Evolutionary conservation across 2,797 vertebrate genomes (phyloP).

Genomic region (Onychomys torridus): DNA sequence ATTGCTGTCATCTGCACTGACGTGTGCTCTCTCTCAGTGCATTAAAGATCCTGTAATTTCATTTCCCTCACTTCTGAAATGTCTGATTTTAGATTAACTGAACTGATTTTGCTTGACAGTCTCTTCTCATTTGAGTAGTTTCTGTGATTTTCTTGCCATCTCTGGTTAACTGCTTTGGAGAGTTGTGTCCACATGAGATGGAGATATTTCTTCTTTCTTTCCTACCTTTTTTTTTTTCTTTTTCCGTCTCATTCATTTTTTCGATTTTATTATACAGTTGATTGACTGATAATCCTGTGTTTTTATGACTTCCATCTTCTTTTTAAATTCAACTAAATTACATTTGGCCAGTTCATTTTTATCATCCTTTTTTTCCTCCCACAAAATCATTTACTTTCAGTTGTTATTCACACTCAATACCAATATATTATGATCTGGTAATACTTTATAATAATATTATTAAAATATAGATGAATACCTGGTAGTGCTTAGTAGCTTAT

Average conservation of each 20-base stretch:
- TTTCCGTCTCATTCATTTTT: rapidly evolving
- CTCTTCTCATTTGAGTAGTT: neutral
- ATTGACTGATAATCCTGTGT: neutral
- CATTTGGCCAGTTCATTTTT: neutral
- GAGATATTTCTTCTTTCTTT: neutral
- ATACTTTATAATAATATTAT: neutral
- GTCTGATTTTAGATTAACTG: constrained; percentile 38
- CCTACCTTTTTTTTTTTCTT: rapidly evolving
- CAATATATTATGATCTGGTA: neutral
- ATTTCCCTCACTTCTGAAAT: constrained; percentile 19
- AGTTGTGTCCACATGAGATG: neutral
- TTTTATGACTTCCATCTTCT: neutral
- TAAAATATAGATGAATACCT: neutral
- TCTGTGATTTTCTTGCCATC: neutral
- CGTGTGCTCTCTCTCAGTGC: constrained; percentile 48
- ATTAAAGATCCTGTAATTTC: constrained; percentile 38
- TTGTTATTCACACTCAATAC: neutral
- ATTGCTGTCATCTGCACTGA: constrained; percentile 48
- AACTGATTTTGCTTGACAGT: neutral
- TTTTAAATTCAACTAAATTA: neutral
- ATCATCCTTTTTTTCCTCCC: neutral
- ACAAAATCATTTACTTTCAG: neutral
- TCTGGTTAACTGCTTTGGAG: neutral
- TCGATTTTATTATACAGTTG: neutral
- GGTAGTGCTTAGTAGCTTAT: neutral